Base-by-base conservation (phyloP, 1,140 invertebrate species). In the Stegodyphus dumicola region DNA sequence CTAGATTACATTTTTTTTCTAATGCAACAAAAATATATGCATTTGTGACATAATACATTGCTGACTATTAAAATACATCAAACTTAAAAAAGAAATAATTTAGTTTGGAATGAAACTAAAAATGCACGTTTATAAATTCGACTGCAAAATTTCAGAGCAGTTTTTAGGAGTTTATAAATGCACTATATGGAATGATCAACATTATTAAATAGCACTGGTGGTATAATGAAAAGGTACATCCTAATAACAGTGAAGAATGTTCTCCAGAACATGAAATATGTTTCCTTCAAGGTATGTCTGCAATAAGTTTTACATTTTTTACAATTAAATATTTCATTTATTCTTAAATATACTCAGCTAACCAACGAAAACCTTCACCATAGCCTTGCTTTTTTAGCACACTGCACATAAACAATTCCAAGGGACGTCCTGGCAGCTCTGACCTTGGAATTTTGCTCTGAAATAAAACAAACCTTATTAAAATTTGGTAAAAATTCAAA, bases 351-450 rank as follows among this genome's bases (percentile, higher is more conserved):
- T 98, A 99, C 92, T 99, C 97, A 89, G 97, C 96, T 90, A 99
- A 93, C 99, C 99, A 99, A 91, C 98, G 95, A 93, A 99, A 99
- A 89, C 98, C 99, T 92, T 99, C 98, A 85, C 99, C 99, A 91
- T 99, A 99, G 85, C 99, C 99, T 93, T 99, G 98, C 90, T 97
- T 94, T 92, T 99, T 99, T 89, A 99, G 93, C 88, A 99, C 98
- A 88, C 97, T 99, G 92, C 98, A 99, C 99, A 99, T 99, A 92
- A 99, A 99, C 88, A 99, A 92, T 93, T 99, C 99, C 91, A 99
- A 92, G 86, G 99, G 99, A 91, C 99, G 95, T 7, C 88, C 88
- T 48, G 88, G 87, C n/a, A 89, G 53, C 77, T 89, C 88, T 53
- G 88, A 87, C 65, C 88, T 75, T 7, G 88, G 76, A n/a, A 89